Base-by-base conservation (phyloP, 2,797 vertebrate species). In the Cryptoprocta ferox region DNA sequence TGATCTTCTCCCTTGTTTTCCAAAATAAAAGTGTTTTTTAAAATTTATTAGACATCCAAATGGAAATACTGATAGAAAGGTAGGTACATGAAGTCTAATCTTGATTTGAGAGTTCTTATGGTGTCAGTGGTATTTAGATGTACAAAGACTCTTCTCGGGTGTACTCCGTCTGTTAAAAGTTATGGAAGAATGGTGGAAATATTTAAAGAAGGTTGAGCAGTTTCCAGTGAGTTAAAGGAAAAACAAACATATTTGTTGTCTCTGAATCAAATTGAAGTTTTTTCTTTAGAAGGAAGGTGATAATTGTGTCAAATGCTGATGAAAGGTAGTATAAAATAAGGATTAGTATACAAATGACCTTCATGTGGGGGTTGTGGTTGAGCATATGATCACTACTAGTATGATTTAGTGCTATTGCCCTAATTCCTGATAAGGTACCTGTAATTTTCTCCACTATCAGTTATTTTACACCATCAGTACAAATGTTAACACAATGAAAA, bases 161-260 rank as follows among this genome's bases (percentile, higher is more conserved):
- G 18, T 7, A 45, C 4, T 59, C 16, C 26, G 42, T 65, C 10
- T 68, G 8, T 53, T 50, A 91, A 85, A n/a, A 82, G 3, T 2
- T 61, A 42, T 53, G 6, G 56, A 65, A 65, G 59, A 59, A 86
- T 45, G 45, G 6, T 39, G 16, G 50, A 66, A 84, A 15, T 0
- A 50, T 66, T 66, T 81, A 14, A 48, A 92, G 30, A 68, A 45
- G 45, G n/a, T n/a, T 70, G 15, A 75, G 8, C 28, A 83, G 4
- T 5, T 15, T 61, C 19, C 68, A 12, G 19, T 76, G n/a, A 94
- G 18, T 32, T 91, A 94, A 93, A 93, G 14, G 12, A 75, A 91
- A 92, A 48, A 66, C 1, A 71, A 85, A 37, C 15, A 21, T 53
- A 53, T 14, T 45, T 86, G 2, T 28, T 95, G 7, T 39, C 32